phyloP scores from a whole-genome alignment of 2,113 vertebrate genomes.

The Myodes glareolus region DNA sequence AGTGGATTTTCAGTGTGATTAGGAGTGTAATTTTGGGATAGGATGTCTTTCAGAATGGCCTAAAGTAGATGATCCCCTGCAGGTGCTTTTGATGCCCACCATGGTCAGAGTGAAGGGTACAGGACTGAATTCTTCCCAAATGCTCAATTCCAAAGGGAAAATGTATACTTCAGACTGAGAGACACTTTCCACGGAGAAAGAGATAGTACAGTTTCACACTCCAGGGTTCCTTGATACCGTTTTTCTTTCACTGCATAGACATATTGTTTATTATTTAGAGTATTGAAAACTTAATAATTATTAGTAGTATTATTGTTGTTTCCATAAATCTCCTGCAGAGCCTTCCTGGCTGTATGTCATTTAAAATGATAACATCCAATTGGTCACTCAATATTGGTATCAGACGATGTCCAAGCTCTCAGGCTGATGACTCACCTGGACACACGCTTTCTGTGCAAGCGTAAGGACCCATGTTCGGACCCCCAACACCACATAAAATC shows the following conservation, averaged over 20 bases:
- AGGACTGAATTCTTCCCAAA: not conserved
- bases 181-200: not conserved
- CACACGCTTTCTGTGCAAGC: not conserved
- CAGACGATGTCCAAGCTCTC: constrained; percentile 51
- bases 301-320: not conserved
- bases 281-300: not conserved
- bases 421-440: fast-evolving
- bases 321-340: not conserved
- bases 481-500: not conserved
- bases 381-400: constrained; percentile 44
- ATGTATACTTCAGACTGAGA: not conserved
- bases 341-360: constrained; percentile 47
- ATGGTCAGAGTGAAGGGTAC: not conserved
- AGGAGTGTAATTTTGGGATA: not conserved
- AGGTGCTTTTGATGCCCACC: not conserved
- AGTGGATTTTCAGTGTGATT: not conserved
- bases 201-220: not conserved
- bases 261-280: constrained; percentile 6
- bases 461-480: not conserved
- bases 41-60: not conserved
- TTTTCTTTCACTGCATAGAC: not conserved
- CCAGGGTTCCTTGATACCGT: not conserved
- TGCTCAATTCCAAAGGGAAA: not conserved
- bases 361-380: constrained; percentile 64
- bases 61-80: not conserved